Evolutionary conservation across 2,888 invertebrate species (phyloP).

Genomic region (Agriotes lineatus): DNA sequence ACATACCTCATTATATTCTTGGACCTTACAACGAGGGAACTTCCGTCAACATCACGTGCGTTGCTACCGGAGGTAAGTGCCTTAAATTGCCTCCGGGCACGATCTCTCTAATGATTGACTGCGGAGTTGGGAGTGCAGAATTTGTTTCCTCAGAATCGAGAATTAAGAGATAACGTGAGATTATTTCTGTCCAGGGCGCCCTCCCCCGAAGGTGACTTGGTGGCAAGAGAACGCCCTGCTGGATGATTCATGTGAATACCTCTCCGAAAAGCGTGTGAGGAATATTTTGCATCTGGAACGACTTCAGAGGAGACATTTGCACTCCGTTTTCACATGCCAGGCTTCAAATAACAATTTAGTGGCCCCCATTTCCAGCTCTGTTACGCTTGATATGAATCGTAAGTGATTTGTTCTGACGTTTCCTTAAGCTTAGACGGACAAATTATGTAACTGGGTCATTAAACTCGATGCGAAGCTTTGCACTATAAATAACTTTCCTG

Average conservation of each 20-base stretch:
- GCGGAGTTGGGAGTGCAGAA: no score
- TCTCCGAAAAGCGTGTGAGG: conserved; percentile 74
- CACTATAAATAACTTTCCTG: no score
- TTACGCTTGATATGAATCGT: conserved; percentile 80
- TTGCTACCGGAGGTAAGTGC: conserved; percentile 84
- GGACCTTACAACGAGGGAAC: conserved; percentile 90
- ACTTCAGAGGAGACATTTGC: conserved; percentile 75
- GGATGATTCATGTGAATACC: conserved; percentile 76
- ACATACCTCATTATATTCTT: conserved; percentile 81
- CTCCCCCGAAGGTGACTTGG: conserved; percentile 80
- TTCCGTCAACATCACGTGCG: conserved; percentile 85
- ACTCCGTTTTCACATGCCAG: conserved; percentile 77
- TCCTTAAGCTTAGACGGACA: no score
- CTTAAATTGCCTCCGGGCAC: not conserved
- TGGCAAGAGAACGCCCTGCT: conserved; percentile 80
- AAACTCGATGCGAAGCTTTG: no score
- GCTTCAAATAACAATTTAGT: conserved; percentile 79
- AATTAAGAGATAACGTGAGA: no score
- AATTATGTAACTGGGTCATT: no score
- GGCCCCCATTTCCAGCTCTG: conserved; percentile 74
- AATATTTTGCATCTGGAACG: conserved; percentile 78
- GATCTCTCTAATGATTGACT: no score
- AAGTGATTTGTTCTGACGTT: conserved; percentile 67
- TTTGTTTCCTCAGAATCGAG: no score
- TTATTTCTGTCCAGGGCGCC: conserved; percentile 71